Base-by-base conservation (phyloP, 1,140 invertebrate genomes). In the Drosophila virilis region DNA sequence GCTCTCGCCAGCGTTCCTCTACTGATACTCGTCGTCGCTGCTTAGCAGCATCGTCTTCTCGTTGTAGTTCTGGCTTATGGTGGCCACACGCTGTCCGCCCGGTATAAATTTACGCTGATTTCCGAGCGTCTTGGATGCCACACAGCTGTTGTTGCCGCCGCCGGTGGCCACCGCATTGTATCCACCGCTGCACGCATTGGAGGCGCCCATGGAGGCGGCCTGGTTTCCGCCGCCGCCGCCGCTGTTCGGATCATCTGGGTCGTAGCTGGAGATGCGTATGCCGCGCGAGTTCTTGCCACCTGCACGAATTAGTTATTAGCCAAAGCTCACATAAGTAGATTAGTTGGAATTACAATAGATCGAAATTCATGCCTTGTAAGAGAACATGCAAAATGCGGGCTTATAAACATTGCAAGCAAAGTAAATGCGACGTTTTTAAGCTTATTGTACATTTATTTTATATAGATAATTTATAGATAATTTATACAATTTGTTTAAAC, bases 1-100 rank as follows among this genome's bases (percentile, higher is more conserved):
- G 98, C 94, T 97, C 97, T 13, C 12, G 12, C 38, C 2, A n/a
- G 12, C 8, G 50, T 15, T 15, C 10, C 50, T 89, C 74, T 94
- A 98, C 94, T 98, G 97, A 93, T 98, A 98, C 93, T 99, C 98
- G 93, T 99, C 98, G 92, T 99, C 98, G 65, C 98, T 98, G 93
- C 97, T 98, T 64, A 99, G 94, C 58, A 99, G 94, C 94, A 98
- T 98, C 17, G 98, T 98, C 93, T 99, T 99, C 93, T 99, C 98
- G 93, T 97, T 98, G 93, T 98, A 98, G 91, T 96, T 96, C 86
- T 95, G 95, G 15, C 95, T 95, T 78, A 97, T 96, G 64, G 96
- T 97, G 5, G 96, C 95, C 32, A 96, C 96, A 22, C 95, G 94
- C 80, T 96, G 94, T 91, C 91, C 94, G 74, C 90, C 94, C 82